Conservation (phyloP, 2,888 invertebrate species). For the Caradrina kadenii region DNA sequence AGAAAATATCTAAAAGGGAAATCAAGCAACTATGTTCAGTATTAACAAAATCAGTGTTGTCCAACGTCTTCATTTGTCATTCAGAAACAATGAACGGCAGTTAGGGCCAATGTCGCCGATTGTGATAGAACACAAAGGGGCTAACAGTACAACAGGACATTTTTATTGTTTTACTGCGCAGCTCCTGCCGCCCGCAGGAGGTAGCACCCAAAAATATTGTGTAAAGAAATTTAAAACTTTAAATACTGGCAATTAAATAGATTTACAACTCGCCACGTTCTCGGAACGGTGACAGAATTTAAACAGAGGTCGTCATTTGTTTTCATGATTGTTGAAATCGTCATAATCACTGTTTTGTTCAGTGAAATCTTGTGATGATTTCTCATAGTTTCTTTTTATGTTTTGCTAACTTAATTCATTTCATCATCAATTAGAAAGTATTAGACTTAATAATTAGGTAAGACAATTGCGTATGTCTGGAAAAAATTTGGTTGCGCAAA, state of each 20-base stretch:
- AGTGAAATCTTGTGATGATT: conserved; percentile 52
- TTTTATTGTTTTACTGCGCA: conserved; percentile 87
- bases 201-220: conserved; percentile 83
- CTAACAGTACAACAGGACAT: conserved; percentile 83
- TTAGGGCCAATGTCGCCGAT: conserved; percentile 80
- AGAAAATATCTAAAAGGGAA: conserved; percentile 1
- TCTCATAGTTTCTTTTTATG: conserved; percentile 14
- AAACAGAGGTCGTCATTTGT: conserved; percentile 64
- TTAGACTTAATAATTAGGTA: not conserved
- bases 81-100: conserved; percentile 79
- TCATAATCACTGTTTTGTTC: conserved; percentile 73
- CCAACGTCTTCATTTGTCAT: conserved; percentile 84
- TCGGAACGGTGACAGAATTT: conserved; percentile 75
- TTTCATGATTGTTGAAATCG: conserved; percentile 71
- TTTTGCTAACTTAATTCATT: not conserved
- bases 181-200: conserved; percentile 88
- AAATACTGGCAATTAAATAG: conserved; percentile 86
- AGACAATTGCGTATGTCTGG: not conserved
- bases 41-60: conserved; percentile 70
- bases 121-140: conserved; percentile 77
- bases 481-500: too few species aligned
- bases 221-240: conserved; percentile 74
- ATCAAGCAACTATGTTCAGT: conserved; percentile 7
- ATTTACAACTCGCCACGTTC: conserved; percentile 86
- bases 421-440: not conserved